phyloP scores from a whole-genome alignment of 2,797 vertebrate genomes.

The Cirrhinus mrigala region DNA sequence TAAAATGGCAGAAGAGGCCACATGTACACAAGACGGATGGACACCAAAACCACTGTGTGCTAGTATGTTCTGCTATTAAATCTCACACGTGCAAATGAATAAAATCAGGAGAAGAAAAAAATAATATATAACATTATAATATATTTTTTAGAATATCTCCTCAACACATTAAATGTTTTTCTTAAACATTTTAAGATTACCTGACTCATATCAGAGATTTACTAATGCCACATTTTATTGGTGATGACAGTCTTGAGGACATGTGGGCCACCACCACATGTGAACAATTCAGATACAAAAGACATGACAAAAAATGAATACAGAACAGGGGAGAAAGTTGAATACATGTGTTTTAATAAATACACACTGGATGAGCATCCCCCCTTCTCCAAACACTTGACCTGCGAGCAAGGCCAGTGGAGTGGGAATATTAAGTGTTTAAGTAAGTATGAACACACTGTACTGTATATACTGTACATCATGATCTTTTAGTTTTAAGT shows the following conservation, averaged over 20 bases:
- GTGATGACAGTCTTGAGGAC: not conserved
- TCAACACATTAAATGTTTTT: no score
- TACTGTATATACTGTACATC: not conserved
- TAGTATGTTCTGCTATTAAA: constrained; percentile 31
- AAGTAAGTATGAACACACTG: not conserved
- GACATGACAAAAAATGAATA: not conserved
- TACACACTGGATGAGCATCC: not conserved
- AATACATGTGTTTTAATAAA: not conserved
- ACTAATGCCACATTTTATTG: not conserved
- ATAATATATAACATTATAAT: no score
- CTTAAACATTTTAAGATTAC: no score
- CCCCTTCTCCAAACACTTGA: not conserved
- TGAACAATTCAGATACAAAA: not conserved
- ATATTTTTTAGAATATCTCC: no score
- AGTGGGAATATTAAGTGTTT: not conserved
- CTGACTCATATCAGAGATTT: not conserved
- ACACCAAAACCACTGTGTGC: constrained; percentile 51
- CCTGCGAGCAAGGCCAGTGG: not conserved
- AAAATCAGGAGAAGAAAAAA: no score
- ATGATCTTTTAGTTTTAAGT: not conserved
- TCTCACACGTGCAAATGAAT: not conserved
- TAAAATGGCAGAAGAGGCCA: fast-evolving
- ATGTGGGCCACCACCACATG: not conserved
- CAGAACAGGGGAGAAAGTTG: not conserved
- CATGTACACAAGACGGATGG: constrained; percentile 70